Conservation (phyloP, 2,113 vertebrate species). For the Malurus alboscapulatus region DNA sequence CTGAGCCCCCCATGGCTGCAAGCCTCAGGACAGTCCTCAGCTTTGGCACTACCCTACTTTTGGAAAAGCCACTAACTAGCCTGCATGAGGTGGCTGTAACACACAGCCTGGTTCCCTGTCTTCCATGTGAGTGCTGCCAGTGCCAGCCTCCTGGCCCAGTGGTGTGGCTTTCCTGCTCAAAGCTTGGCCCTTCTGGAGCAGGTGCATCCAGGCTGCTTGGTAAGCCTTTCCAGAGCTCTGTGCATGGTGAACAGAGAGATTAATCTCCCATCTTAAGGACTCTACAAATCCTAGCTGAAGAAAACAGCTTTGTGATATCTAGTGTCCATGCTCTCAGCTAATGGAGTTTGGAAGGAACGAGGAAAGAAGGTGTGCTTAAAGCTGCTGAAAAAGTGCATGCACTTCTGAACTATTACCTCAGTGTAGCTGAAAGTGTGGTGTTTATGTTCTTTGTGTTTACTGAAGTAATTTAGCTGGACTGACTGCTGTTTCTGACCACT, state of each 20-base stretch:
- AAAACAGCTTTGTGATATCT: not conserved
- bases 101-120: fast-evolving
- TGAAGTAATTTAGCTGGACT: not conserved
- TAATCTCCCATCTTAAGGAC: not conserved
- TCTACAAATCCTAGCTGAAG: fast-evolving
- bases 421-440: not conserved
- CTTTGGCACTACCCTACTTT: fast-evolving
- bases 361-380: not conserved
- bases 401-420: fast-evolving
- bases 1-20: not conserved
- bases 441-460: not conserved
- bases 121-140: not conserved
- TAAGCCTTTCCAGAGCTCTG: not conserved
- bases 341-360: not conserved
- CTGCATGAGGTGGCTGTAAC: fast-evolving
- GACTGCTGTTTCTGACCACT: not conserved
- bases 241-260: fast-evolving
- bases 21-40: not conserved
- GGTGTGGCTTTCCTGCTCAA: not conserved
- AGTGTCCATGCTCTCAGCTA: fast-evolving
- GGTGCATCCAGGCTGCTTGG: not conserved
- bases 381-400: fast-evolving
- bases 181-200: not conserved
- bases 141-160: not conserved
- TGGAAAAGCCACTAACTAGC: not conserved